These are phyloP conservation scores for Ormyrus rosae DNA, from an alignment of 2,888 invertebrate species.

Conservation along the genomic window DNA sequence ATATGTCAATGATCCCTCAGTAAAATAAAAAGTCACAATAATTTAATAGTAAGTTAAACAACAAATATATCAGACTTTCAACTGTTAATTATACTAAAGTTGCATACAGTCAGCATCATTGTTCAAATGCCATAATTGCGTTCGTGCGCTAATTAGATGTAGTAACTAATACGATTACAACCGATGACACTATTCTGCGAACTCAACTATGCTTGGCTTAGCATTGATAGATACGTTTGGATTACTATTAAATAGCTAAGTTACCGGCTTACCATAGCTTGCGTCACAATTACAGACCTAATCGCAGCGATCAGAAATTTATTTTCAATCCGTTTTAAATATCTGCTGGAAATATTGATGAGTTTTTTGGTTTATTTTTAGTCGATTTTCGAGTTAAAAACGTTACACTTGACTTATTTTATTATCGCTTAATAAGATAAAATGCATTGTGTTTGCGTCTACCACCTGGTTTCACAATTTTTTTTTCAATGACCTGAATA, in stretches of 20 bases:
- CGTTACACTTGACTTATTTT: too few relatives aligned
- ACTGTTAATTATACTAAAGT: slow-evolving; percentile 22
- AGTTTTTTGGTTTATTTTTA: too few relatives aligned
- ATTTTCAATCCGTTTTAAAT: too few relatives aligned
- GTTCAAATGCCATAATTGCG: slow-evolving; percentile 32
- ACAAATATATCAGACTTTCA: not conserved
- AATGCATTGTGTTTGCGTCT: too few relatives aligned
- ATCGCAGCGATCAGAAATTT: not conserved
- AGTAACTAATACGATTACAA: slow-evolving; percentile 37
- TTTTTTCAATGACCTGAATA: too few relatives aligned
- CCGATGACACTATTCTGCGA: slow-evolving; percentile 18
- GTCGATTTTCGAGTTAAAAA: too few relatives aligned
- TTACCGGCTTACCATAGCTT: not conserved
- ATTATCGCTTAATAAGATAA: too few relatives aligned
- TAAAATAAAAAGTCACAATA: not conserved
- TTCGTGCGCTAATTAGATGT: slow-evolving; percentile 38
- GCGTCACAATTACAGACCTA: not conserved
- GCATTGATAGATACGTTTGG: slow-evolving; percentile 33
- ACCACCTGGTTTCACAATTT: too few relatives aligned
- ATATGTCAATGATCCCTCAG: not conserved
- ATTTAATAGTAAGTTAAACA: not conserved
- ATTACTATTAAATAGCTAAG: slow-evolving; percentile 34
- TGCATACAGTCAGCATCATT: slow-evolving; percentile 24
- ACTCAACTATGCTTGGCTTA: slow-evolving; percentile 9
- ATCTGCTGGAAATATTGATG: too few relatives aligned